Base-by-base conservation (phyloP, 2,888 invertebrate species). In the Cosmia pyralina region DNA sequence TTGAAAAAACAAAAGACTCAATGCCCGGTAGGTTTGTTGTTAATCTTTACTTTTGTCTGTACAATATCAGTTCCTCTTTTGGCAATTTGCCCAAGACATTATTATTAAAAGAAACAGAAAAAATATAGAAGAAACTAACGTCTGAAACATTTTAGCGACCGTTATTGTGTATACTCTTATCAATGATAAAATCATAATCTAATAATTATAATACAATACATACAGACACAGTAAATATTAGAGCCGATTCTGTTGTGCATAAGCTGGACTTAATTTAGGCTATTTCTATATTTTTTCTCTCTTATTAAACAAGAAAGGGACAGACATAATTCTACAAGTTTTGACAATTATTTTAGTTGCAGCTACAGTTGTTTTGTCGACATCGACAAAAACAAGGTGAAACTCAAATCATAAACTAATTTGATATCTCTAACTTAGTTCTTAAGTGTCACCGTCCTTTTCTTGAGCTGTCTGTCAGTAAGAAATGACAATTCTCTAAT, bases 21-120 rank as follows among this genome's bases (percentile, higher is more conserved):
- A 81, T 81, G 63, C 77, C 77, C 77, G n/a, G 58, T n/a, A 46
- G 15, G 5, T 38, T 28, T 17, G 11, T 55, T 75, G 53, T 46
- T 80, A 58, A 63, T 74, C 34, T 53, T 67, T 58, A 13, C 15
- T 68, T 76, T 28, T 69, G 5, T 69, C n/a, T n/a, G 17, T 8
- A n/a, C 15, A 38, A 38, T 38, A 15, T 46, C 8, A 44, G 15
- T 22, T 41, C 2, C 2, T 41, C 8, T 34, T 3, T 22, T 15
- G 28, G 13, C n/a, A 50, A 75, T 76, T 50, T 65, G 10, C 11
- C 8, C 4, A 46, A 10, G n/a, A 46, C 2, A 28, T 44, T 13
- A 11, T 50, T 38, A 22, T 17, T 44, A 4, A 50, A n/a, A 28
- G 48, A 50, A 28, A 34, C 19, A 17, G 11, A 28, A 55, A 55